A percentile compares a stretch with the other conserved stretches of the same genome.
phyloP scores from a whole-genome alignment of 2,888 invertebrate genomes.

The Azorinus chamasolen region DNA sequence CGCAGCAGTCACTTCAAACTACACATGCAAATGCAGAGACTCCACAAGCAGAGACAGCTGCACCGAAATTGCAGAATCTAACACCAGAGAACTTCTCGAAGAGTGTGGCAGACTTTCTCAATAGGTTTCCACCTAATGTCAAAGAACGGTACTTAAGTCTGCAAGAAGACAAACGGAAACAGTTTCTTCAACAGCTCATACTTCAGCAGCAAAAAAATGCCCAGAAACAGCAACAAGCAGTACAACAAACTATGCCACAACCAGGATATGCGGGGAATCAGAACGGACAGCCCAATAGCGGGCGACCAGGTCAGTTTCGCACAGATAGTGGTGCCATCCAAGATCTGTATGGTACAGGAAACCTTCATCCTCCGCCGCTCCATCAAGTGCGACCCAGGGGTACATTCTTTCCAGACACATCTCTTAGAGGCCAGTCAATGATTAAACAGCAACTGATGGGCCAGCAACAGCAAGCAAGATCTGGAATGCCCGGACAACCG shows the following conservation, averaged over 20 bases:
- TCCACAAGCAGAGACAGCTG: conserved; percentile 6
- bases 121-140: conserved; percentile 41
- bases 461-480: conserved; percentile 1
- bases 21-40: conserved; percentile 11
- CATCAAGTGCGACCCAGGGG: conserved; percentile 16
- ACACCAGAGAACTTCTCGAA: conserved; percentile 46
- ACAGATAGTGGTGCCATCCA: conserved; percentile 45
- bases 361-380: conserved; percentile 2
- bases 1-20: conserved; percentile 43
- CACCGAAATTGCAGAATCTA: conserved; percentile 19
- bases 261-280: conserved; percentile 21
- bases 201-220: not conserved
- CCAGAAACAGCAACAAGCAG: conserved; percentile 12
- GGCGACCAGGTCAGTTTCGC: conserved; percentile 25
- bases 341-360: conserved; percentile 28
- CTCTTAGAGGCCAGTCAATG: not conserved
- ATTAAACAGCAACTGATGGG: conserved; percentile 10
- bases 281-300: conserved; percentile 18
- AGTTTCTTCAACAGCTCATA: conserved; percentile 47
- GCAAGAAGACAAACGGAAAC: conserved; percentile 31
- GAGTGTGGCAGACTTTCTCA: conserved; percentile 47
- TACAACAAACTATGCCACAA: conserved; percentile 17
- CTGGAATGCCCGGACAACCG: not conserved
- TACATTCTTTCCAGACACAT: conserved; percentile 15
- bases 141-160: conserved; percentile 50